Conservation (phyloP, 2,888 invertebrate species). For the Macaria notata region DNA sequence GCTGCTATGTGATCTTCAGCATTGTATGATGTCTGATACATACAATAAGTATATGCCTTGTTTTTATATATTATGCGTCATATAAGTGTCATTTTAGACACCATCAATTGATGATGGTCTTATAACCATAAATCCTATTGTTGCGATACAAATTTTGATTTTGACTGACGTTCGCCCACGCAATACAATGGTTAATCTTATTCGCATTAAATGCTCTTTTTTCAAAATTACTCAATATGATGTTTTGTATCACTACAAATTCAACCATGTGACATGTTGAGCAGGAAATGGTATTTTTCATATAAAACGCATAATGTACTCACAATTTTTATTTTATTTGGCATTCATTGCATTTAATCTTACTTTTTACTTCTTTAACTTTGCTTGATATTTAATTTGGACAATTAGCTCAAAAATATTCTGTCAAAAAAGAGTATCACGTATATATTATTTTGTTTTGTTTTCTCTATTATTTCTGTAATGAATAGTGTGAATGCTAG, state of each 20-base stretch:
- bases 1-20: too few species aligned
- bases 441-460: too few species aligned
- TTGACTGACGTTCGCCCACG: conserved; percentile 74
- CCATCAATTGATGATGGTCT: conserved; percentile 15
- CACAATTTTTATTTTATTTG: background rate
- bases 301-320: background rate
- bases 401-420: too few species aligned
- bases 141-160: conserved; percentile 40
- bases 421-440: too few species aligned
- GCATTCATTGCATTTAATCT: too few species aligned
- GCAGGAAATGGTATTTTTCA: conserved; percentile 50
- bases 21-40: too few species aligned
- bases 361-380: background rate
- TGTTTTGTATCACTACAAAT: conserved; percentile 51
- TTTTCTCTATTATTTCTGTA: too few species aligned
- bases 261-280: conserved; percentile 59
- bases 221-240: conserved; percentile 43
- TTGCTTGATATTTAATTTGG: too few species aligned
- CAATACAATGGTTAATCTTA: conserved; percentile 68
- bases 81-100: background rate
- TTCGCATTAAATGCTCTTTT: conserved; percentile 72
- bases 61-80: too few species aligned
- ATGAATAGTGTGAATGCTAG: too few species aligned
- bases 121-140: conserved; percentile 48
- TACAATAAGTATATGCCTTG: too few species aligned